These are phyloP conservation scores for Xerus rutilus DNA, from an alignment of 2,797 vertebrate genomes.

Conservation along the genomic window DNA sequence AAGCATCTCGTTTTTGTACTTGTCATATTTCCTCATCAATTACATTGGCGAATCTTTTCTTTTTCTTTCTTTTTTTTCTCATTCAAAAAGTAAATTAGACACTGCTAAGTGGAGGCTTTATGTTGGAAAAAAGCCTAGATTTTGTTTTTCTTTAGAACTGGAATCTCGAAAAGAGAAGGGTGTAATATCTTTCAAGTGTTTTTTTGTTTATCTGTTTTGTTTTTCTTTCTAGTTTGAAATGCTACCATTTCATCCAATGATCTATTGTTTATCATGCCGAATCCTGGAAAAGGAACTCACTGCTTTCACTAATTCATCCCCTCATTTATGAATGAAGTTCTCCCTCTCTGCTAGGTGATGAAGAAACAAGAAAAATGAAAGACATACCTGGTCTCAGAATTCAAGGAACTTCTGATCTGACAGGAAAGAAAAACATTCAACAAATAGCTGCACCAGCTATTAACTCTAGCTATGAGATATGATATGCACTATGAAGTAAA, in stretches of 20 bases:
- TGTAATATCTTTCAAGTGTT: neutral
- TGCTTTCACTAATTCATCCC: neutral
- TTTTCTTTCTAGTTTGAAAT: conserved; percentile 4
- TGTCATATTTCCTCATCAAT: neutral
- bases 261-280: neutral
- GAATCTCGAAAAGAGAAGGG: conserved; percentile 8
- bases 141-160: conserved; percentile 5
- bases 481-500: neutral
- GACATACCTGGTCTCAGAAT: neutral
- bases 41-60: neutral
- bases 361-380: neutral
- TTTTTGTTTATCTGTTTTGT: neutral
- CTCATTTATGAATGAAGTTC: neutral
- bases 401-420: neutral
- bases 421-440: conserved; percentile 11
- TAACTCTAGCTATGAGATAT: neutral
- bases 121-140: neutral
- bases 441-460: neutral
- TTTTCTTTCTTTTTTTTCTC: neutral
- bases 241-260: neutral
- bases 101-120: neutral
- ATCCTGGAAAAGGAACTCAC: neutral
- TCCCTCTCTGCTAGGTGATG: neutral
- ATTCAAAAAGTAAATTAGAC: conserved; percentile 4
- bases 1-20: conserved; percentile 48